Percentiles rank a stretch among this genome's conserved stretches.
These are phyloP conservation scores for Helostoma temminkii DNA, from an alignment of 2,797 vertebrate genomes.

Conservation along the genomic window DNA sequence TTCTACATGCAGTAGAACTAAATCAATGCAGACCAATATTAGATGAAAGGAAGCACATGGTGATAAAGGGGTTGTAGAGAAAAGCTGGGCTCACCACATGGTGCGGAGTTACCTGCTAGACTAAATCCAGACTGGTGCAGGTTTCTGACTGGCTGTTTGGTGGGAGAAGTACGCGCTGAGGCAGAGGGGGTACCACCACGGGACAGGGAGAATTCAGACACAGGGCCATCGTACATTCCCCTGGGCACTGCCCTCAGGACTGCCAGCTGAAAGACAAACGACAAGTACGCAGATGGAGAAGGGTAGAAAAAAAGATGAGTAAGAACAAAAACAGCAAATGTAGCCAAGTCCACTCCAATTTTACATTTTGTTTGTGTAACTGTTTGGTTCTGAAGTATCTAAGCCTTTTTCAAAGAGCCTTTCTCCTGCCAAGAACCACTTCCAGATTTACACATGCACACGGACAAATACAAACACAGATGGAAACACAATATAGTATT, in stretches of 20 bases:
- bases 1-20: neutral
- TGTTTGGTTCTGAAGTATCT: conserved; percentile 43
- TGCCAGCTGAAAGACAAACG: conserved; percentile 85
- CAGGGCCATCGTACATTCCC: conserved; percentile 96
- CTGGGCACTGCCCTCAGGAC: conserved; percentile 94
- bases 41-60: conserved; percentile 17
- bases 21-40: conserved; percentile 21
- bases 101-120: conserved; percentile 89
- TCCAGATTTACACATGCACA: conserved; percentile 49
- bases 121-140: conserved; percentile 97
- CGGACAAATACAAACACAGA: neutral
- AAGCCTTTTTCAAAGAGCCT: conserved; percentile 25
- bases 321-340: conserved; percentile 7
- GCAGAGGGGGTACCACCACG: conserved; percentile 93
- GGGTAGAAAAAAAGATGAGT: neutral
- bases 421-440: conserved; percentile 42
- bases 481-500: conserved; percentile 13
- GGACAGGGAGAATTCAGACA: conserved; percentile 94
- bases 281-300: neutral
- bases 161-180: conserved; percentile 93
- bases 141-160: conserved; percentile 93
- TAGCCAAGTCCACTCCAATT: conserved; percentile 41
- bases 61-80: conserved; percentile 26
- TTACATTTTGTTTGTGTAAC: conserved; percentile 50
- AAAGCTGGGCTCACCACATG: conserved; percentile 70